A percentile compares a stretch with the other conserved stretches of the same genome.
Evolutionary conservation across 37 sponge, comb jelly and placozoan species (phyloP).

Genomic region (Chondrosia reniformis): DNA sequence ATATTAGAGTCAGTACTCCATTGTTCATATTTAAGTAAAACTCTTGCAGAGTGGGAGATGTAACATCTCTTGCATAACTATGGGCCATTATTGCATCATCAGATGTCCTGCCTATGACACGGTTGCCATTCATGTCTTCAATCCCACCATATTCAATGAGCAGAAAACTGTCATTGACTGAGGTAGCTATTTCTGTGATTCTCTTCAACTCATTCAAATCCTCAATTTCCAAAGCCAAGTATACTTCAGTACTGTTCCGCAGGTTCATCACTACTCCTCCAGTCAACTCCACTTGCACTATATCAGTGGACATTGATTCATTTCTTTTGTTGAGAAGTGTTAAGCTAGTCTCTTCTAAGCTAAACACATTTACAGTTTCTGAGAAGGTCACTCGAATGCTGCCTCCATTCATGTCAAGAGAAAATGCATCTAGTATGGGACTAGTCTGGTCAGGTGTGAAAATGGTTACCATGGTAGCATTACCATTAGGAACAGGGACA

Average conservation of each 20-base stretch:
- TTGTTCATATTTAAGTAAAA: conserved; percentile 64
- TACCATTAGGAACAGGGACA: conserved; percentile 52
- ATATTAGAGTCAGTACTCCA: conserved; percentile 59
- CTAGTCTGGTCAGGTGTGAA: conserved; percentile 63
- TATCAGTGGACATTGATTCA: background rate
- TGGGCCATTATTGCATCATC: conserved; percentile 31
- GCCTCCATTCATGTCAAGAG: conserved; percentile 60
- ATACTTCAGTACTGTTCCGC: conserved; percentile 50
- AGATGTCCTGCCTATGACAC: conserved; percentile 11
- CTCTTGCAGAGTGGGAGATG: conserved; percentile 37
- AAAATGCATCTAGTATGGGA: conserved; percentile 53
- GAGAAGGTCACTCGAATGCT: conserved; percentile 60
- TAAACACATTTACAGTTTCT: conserved; percentile 72
- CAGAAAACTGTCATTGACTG: conserved; percentile 41
- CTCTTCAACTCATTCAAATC: conserved; percentile 77
- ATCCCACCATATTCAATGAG: conserved; percentile 55
- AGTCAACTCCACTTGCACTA: conserved; percentile 22
- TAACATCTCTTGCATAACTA: conserved; percentile 37
- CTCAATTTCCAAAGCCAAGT: conserved; percentile 33
- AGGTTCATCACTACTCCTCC: conserved; percentile 54
- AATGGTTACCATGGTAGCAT: conserved; percentile 48
- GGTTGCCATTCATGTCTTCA: conserved; percentile 68
- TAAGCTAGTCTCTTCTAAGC: conserved; percentile 45
- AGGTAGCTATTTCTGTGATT: conserved; percentile 50
- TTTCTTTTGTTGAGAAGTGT: conserved; percentile 32